Base-by-base conservation (phyloP, 2,888 invertebrate genomes). In the Zaprionus bogoriensis region DNA sequence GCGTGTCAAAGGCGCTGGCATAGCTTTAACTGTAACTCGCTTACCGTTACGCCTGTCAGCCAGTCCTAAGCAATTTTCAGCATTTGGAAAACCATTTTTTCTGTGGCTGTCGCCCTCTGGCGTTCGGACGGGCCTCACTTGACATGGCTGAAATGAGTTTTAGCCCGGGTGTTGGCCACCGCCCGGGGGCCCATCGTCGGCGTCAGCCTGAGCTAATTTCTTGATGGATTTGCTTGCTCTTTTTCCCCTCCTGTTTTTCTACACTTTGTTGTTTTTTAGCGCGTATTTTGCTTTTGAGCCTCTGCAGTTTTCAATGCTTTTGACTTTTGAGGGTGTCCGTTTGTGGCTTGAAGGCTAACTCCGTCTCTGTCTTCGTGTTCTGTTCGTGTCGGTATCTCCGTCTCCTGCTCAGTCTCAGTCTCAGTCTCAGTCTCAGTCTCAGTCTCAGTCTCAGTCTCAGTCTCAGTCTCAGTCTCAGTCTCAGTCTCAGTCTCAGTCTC, bases 1-100 rank as follows among this genome's bases (percentile, higher is more conserved):
- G 79, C 82, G 67, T 78, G 79, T 78, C 76, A 79, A 76, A 81
- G 71, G 78, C 79, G 79, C 60, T 54, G 73, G 78, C 82, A 57
- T 73, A 65, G 79, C 79, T 81, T 76, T 81, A 78, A 78, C 60
- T 73, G 67, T 68, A 73, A 67, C 67, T 78, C 69, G 61, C 69
- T 74, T 54, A 57, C 66, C 67, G 62, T 51, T 55, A 36, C 66
- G 64, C 57, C 59, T 61, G 64, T 20, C 50, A 42, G 67, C 46
- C 64, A 62, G 61, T 44, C 57, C 2, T 45, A 41, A 14, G 45
- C 72, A 61, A 68, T 67, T 75, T 67, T 47, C 58, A 62, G 48
- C 57, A 68, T 62, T 55, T 60, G 57, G 38, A 50, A 63, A 71
- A 66, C 60, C 41, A 36, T 17, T 46, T 46, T 62, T 23, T 46